Percentiles rank a stretch among this genome's conserved stretches.
Evolutionary conservation across 2,888 invertebrate genomes (phyloP).

Genomic region (Phragmatobia fuliginosa): DNA sequence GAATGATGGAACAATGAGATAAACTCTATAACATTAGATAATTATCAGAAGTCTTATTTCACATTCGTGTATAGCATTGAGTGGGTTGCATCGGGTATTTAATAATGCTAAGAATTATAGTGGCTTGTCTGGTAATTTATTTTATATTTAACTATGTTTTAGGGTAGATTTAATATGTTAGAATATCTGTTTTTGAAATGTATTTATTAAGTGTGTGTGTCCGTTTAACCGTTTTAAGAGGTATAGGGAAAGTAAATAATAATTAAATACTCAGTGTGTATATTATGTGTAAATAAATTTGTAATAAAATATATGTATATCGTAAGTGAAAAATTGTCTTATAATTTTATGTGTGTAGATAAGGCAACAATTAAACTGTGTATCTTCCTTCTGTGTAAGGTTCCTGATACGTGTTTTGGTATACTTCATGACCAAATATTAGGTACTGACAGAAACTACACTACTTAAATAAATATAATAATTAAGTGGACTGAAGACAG

Average conservation of each 20-base stretch:
- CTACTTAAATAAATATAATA: not conserved
- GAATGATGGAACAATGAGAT: not conserved
- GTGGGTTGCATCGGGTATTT: not conserved
- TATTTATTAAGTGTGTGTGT: not conserved
- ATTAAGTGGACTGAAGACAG: no score
- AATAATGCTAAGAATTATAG: slow-evolving; percentile 2
- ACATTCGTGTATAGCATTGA: not conserved
- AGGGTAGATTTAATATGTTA: not conserved
- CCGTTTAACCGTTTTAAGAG: no score
- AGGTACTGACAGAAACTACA: not conserved
- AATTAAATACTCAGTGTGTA: not conserved
- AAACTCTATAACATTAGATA: not conserved
- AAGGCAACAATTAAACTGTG: not conserved
- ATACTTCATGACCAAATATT: not conserved
- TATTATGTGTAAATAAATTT: not conserved
- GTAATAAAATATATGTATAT: not conserved
- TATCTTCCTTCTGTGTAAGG: no score
- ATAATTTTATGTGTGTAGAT: not conserved
- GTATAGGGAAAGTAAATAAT: not conserved
- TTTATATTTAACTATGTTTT: slow-evolving; percentile 9
- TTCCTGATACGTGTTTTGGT: not conserved
- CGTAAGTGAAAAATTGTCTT: not conserved
- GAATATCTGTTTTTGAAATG: not conserved
- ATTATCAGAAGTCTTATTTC: not conserved
- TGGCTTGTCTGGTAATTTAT: slow-evolving; percentile 14